A percentile compares a stretch with the other conserved stretches of the same genome.
Conservation (phyloP, 2,888 invertebrate genomes). For the Acleris emargana region DNA sequence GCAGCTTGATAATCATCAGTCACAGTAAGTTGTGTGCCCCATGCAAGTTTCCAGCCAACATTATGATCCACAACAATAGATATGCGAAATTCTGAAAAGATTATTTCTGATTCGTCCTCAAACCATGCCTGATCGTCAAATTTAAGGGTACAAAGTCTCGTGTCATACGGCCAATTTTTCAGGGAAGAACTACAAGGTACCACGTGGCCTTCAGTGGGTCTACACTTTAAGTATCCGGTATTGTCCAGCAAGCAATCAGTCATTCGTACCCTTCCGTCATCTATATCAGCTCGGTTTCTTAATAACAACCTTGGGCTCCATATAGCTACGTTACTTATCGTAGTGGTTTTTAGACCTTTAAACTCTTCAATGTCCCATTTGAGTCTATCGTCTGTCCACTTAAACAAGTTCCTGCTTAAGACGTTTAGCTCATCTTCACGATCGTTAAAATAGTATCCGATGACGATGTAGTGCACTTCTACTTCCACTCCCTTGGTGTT, state of each 20-base stretch:
- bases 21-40: too few species aligned
- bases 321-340: slow-evolving; percentile 25
- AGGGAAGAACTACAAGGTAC: slow-evolving; percentile 3
- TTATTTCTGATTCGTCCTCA: not conserved
- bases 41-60: slow-evolving; percentile 7
- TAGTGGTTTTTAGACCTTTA: slow-evolving; percentile 41
- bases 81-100: slow-evolving; percentile 1
- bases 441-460: not conserved
- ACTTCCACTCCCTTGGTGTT: slow-evolving; percentile 12
- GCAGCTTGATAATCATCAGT: slow-evolving; percentile 15
- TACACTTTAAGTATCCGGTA: slow-evolving; percentile 8
- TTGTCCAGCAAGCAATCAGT: slow-evolving; percentile 1
- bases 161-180: slow-evolving; percentile 26
- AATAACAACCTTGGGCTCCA: slow-evolving; percentile 50
- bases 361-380: slow-evolving; percentile 52
- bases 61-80: not conserved
- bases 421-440: slow-evolving; percentile 15
- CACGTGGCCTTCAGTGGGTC: not conserved
- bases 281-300: slow-evolving; percentile 41
- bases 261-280: not conserved
- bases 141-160: slow-evolving; percentile 14
- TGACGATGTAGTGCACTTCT: not conserved
- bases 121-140: slow-evolving; percentile 14
- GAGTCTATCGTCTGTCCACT: slow-evolving; percentile 50
- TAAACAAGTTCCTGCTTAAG: slow-evolving; percentile 40